Percentiles rank a stretch among this genome's conserved stretches.
These are phyloP conservation scores for Danionella cerebrum DNA, from an alignment of 2,113 vertebrate genomes.

Conservation along the genomic window DNA sequence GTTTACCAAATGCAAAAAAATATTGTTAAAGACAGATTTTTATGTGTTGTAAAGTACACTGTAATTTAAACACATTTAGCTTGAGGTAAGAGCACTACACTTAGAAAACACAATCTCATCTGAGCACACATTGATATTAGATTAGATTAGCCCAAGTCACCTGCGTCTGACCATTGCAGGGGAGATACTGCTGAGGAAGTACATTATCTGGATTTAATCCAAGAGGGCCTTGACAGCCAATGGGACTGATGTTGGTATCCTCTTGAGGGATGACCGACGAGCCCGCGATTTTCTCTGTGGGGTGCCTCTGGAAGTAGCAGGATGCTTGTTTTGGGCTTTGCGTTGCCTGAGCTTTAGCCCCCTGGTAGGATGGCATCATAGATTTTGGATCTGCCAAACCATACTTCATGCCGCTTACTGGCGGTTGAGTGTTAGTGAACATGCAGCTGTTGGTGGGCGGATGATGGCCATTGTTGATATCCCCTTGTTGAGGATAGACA, in stretches of 20 bases:
- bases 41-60: too few relatives aligned
- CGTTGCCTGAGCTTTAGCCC: background rate
- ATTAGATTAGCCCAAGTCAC: constrained; percentile 36
- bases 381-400: background rate
- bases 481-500: constrained; percentile 19
- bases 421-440: constrained; percentile 33
- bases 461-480: background rate
- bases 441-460: constrained; percentile 26
- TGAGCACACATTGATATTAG: background rate
- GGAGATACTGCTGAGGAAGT: constrained; percentile 24
- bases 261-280: background rate
- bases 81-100: background rate
- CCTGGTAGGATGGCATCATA: constrained; percentile 4
- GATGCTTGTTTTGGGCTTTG: constrained; percentile 39
- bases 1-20: too few relatives aligned
- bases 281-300: rapidly evolving
- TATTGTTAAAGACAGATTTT: background rate
- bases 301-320: constrained; percentile 38
- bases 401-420: constrained; percentile 10
- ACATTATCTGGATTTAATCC: constrained; percentile 27
- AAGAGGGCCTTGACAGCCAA: constrained; percentile 13
- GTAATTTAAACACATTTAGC: background rate
- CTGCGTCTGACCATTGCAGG: constrained; percentile 51
- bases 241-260: constrained; percentile 22
- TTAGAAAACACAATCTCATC: background rate